Conservation (phyloP, 2,113 vertebrate genomes). For the Tenebrosternarchus preto region DNA sequence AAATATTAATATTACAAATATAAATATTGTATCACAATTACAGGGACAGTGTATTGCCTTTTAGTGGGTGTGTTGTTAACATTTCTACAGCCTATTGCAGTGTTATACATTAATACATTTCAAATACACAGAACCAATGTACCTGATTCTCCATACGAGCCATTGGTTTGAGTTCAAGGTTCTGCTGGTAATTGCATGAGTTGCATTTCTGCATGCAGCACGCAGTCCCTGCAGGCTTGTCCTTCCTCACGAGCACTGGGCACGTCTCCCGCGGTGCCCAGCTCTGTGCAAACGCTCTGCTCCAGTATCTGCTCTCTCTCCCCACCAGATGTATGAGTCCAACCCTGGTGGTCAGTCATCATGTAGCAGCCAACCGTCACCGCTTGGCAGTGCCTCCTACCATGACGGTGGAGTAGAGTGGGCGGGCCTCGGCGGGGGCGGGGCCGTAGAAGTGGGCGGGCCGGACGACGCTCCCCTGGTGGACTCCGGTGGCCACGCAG, state of each 20-base stretch:
- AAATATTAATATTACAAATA: too few relatives aligned
- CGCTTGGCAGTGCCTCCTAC: conserved; percentile 86
- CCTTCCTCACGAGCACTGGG: neutral
- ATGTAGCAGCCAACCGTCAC: conserved; percentile 94
- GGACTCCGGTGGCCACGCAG: conserved; percentile 86
- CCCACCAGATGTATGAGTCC: conserved; percentile 93
- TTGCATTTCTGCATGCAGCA: neutral
- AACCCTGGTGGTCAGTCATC: conserved; percentile 97
- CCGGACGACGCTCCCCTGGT: conserved; percentile 75
- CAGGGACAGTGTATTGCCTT: neutral
- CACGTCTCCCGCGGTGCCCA: too few relatives aligned
- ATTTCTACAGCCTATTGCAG: neutral
- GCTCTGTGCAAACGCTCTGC: neutral
- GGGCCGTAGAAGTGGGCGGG: conserved; percentile 78
- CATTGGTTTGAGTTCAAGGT: neutral
- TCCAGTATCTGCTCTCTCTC: neutral
- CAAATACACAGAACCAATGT: neutral
- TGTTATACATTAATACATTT: neutral
- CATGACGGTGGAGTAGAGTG: conserved; percentile 89
- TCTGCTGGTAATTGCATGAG: neutral
- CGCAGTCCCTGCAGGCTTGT: neutral
- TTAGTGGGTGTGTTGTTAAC: neutral
- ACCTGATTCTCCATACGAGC: too few relatives aligned
- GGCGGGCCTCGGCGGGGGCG: conserved; percentile 68
- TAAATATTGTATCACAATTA: neutral